These are phyloP conservation scores for Scomber colias DNA, from an alignment of 2,113 vertebrate species.

Conservation along the genomic window DNA sequence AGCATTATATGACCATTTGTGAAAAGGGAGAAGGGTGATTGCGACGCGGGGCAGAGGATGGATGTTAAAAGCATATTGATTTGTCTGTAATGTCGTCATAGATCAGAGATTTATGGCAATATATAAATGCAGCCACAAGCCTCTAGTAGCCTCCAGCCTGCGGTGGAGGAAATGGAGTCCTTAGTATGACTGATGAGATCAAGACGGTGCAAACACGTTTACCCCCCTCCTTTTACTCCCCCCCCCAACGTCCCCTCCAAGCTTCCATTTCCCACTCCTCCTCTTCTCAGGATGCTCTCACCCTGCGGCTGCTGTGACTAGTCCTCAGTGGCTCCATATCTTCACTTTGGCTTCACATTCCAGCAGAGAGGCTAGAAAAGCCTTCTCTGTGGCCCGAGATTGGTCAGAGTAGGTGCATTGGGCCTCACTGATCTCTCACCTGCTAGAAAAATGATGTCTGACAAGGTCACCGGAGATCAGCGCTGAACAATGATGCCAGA, in stretches of 20 bases:
- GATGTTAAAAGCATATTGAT: slow-evolving; percentile 89
- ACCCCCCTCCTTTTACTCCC: slow-evolving; percentile 25
- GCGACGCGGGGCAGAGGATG: slow-evolving; percentile 78
- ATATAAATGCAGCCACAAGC: slow-evolving; percentile 80
- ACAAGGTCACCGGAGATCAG: slow-evolving; percentile 72
- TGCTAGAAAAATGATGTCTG: slow-evolving; percentile 59
- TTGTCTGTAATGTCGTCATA: slow-evolving; percentile 86
- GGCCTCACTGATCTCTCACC: slow-evolving; percentile 33
- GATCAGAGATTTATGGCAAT: slow-evolving; percentile 82
- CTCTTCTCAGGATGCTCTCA: slow-evolving; percentile 58
- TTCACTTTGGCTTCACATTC: slow-evolving; percentile 65
- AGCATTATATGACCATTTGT: slow-evolving; percentile 86
- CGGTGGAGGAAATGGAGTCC: slow-evolving; percentile 81
- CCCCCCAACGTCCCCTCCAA: background rate
- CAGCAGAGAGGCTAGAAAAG: slow-evolving; percentile 59
- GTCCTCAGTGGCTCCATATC: slow-evolving; percentile 59
- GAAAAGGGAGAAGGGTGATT: slow-evolving; percentile 72
- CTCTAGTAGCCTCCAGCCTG: slow-evolving; percentile 71
- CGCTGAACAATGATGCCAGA: slow-evolving; percentile 35
- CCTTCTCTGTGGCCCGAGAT: slow-evolving; percentile 48
- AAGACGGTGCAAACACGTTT: slow-evolving; percentile 66
- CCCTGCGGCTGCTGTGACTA: slow-evolving; percentile 65
- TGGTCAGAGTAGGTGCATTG: slow-evolving; percentile 35
- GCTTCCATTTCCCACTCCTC: slow-evolving; percentile 61
- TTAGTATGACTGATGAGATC: slow-evolving; percentile 83